Percentiles rank a stretch among this genome's conserved stretches.
These are phyloP conservation scores for Oxystoma pomonae DNA, from an alignment of 2,888 invertebrate genomes.

Conservation along the genomic window DNA sequence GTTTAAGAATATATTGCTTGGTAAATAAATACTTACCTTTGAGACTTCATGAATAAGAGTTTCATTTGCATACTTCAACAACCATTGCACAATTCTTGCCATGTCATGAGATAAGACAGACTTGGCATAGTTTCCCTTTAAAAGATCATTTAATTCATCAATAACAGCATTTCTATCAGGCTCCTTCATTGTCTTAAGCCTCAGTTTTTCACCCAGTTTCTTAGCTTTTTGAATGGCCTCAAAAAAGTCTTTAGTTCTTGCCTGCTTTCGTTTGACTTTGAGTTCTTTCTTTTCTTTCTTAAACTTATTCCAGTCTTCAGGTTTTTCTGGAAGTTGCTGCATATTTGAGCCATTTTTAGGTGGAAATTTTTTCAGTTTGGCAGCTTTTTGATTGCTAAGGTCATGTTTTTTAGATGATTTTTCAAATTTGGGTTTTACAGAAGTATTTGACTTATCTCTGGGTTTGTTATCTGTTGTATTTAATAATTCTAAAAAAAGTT, in stretches of 20 bases:
- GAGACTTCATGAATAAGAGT: constrained; percentile 65
- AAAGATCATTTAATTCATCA: constrained; percentile 58
- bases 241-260: constrained; percentile 48
- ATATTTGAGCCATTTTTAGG: constrained; percentile 16
- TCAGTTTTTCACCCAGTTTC: constrained; percentile 56
- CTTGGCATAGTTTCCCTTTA: constrained; percentile 62
- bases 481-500: background rate
- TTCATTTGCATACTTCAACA: constrained; percentile 68
- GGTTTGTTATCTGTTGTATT: background rate
- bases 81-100: constrained; percentile 83
- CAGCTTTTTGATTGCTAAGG: constrained; percentile 22
- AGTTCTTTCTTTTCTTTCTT: constrained; percentile 73
- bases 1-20: no score
- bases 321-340: constrained; percentile 23
- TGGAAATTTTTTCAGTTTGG: constrained; percentile 24
- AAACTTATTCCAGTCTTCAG: constrained; percentile 68
- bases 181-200: constrained; percentile 50
- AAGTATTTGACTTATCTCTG: background rate
- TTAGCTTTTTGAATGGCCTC: constrained; percentile 56
- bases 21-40: constrained; percentile 40
- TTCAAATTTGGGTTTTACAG: constrained; percentile 17
- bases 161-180: constrained; percentile 55
- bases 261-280: constrained; percentile 60
- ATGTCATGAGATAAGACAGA: constrained; percentile 82
- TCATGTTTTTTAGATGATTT: constrained; percentile 21